These are phyloP conservation scores for Carlito syrichta DNA, from an alignment of 2,113 vertebrate genomes.

Conservation along the genomic window DNA sequence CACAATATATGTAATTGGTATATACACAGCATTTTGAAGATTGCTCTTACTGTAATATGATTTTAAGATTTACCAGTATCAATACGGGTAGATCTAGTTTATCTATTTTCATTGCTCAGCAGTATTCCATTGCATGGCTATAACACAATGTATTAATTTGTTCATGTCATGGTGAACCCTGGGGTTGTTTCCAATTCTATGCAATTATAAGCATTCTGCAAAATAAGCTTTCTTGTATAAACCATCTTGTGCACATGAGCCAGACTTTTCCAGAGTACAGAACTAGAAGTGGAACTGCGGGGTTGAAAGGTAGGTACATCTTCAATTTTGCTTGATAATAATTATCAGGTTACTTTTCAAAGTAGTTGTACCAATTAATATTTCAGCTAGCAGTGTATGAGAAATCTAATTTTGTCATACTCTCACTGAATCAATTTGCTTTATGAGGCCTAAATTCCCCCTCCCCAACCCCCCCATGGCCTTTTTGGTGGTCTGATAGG, in stretches of 20 bases:
- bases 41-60: not conserved
- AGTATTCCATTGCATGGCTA: not conserved
- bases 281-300: not conserved
- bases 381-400: not conserved
- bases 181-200: not conserved
- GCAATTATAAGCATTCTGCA: not conserved
- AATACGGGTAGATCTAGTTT: not conserved
- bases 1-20: not conserved
- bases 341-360: not conserved
- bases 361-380: not conserved
- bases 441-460: not conserved
- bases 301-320: not conserved
- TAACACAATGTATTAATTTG: not conserved
- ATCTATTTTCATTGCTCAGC: constrained; percentile 5
- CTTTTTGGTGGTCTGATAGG: not conserved
- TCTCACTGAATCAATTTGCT: not conserved
- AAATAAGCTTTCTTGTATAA: constrained; percentile 33
- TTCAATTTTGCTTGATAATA: not conserved
- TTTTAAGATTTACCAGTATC: not conserved
- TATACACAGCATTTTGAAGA: not conserved
- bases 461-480: too few species aligned
- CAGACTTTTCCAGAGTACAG: not conserved
- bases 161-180: not conserved
- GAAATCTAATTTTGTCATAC: not conserved
- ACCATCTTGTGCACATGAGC: not conserved